Conservation (phyloP, 30 jellyfish, hydroid and myxozoan genomes). For the Turritopsis rubra region DNA sequence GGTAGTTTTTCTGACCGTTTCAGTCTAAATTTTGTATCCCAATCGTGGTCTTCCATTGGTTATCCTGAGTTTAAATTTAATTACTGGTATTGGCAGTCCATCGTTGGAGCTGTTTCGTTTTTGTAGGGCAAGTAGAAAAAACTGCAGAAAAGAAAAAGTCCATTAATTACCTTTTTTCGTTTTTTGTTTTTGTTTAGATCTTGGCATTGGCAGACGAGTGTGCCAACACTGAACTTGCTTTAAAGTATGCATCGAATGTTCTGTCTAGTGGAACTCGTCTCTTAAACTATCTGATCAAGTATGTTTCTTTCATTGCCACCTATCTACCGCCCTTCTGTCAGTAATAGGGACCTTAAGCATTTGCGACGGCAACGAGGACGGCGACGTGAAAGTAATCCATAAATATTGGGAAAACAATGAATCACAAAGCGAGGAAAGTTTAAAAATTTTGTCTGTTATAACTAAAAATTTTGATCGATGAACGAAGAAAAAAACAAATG, state of each 20-base stretch:
- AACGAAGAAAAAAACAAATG: no score
- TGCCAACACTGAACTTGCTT: constrained; percentile 57
- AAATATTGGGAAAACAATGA: no score
- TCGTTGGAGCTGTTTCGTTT: no score
- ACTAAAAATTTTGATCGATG: no score
- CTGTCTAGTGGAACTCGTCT: constrained; percentile 74
- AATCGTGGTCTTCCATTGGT: not conserved
- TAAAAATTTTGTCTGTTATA: no score
- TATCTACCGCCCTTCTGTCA: not conserved
- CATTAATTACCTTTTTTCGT: not conserved
- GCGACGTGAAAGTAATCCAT: no score
- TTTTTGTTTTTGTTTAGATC: constrained; percentile 35
- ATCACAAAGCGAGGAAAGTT: no score
- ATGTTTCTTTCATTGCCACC: not conserved
- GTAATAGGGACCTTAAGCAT: not conserved
- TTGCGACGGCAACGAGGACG: no score
- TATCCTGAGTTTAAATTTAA: no score
- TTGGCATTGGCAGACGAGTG: constrained; percentile 85
- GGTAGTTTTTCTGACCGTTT: constrained; percentile 32
- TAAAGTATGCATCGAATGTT: constrained; percentile 59
- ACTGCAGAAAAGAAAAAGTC: no score
- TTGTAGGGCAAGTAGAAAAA: no score
- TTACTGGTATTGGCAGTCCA: no score
- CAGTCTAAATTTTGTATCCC: not conserved
- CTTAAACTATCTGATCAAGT: constrained; percentile 44